These are phyloP conservation scores for Herpetotheres cachinnans DNA, from an alignment of 2,113 vertebrate genomes.

Conservation along the genomic window DNA sequence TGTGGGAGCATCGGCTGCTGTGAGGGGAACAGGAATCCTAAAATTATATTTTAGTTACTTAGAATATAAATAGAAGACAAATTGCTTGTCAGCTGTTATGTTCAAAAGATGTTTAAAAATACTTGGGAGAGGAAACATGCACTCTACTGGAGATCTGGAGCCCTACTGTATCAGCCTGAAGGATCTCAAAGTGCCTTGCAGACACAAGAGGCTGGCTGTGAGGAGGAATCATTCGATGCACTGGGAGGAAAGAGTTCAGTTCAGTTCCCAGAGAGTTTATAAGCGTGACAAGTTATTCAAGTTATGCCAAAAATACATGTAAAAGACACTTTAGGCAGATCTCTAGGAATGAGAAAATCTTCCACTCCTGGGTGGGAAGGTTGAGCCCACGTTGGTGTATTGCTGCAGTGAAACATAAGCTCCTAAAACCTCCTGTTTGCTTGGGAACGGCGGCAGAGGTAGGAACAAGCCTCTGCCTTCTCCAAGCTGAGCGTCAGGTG, in stretches of 20 bases:
- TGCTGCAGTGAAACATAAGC: background rate
- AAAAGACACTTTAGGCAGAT: background rate
- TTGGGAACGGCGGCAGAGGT: background rate
- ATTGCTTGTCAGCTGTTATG: background rate
- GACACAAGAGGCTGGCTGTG: background rate
- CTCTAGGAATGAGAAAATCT: background rate
- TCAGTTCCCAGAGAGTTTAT: background rate
- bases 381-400: background rate
- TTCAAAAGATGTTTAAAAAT: background rate
- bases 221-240: background rate
- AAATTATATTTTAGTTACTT: background rate
- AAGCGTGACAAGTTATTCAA: background rate
- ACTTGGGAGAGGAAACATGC: background rate
- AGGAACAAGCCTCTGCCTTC: background rate
- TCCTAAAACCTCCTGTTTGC: background rate
- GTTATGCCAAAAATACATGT: background rate
- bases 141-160: background rate
- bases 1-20: background rate
- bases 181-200: background rate
- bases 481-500: background rate
- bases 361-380: background rate
- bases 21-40: background rate
- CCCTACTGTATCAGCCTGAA: background rate
- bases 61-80: slow-evolving; percentile 14
- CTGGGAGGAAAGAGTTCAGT: background rate